These are phyloP conservation scores for Folsomia manolachei DNA, from an alignment of 2,888 invertebrate genomes.

Conservation along the genomic window DNA sequence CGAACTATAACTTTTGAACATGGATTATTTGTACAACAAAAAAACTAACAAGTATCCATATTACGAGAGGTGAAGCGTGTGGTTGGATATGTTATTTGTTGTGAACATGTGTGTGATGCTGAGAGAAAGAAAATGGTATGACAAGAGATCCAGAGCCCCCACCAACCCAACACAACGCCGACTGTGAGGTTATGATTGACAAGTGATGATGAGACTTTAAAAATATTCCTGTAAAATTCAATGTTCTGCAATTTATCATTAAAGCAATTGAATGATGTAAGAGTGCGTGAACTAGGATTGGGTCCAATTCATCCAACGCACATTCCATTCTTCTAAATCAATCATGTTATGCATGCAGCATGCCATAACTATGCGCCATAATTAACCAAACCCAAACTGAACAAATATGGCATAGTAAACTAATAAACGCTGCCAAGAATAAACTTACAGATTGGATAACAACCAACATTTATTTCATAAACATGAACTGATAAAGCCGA, in stretches of 20 bases:
- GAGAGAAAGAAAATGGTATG: neutral
- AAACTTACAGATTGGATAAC: no score
- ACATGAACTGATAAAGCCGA: no score
- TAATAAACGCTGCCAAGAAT: no score
- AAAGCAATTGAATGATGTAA: neutral
- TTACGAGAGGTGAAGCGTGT: no score
- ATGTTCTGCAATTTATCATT: neutral
- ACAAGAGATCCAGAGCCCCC: neutral
- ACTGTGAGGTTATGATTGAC: conserved; percentile 4
- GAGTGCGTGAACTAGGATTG: neutral
- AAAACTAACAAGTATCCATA: no score
- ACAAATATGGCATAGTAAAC: no score
- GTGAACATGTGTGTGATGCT: neutral
- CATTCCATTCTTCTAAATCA: neutral
- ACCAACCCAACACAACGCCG: neutral
- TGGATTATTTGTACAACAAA: neutral
- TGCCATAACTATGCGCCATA: no score
- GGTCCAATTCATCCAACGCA: neutral
- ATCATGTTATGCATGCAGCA: no score
- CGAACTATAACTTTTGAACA: neutral
- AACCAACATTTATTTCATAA: no score
- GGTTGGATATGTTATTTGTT: neutral
- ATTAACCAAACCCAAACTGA: no score
- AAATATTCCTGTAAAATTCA: neutral
- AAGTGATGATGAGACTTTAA: conserved; percentile 5